phyloP scores from a whole-genome alignment of 2,888 invertebrate genomes.

The Electrophaes corylata region DNA sequence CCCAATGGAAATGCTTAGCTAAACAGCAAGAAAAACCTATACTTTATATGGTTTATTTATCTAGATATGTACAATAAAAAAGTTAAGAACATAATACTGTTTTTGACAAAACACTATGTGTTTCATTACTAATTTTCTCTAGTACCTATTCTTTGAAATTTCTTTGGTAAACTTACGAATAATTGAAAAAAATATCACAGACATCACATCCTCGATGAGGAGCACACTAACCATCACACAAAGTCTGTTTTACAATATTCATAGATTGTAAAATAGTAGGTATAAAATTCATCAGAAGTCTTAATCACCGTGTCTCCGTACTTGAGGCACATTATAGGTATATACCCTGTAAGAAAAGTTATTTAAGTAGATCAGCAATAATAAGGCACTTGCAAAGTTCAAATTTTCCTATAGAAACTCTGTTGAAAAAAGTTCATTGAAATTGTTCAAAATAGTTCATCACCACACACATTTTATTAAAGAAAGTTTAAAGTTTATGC shows the following conservation, averaged over 20 bases:
- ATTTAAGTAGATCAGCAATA: neutral
- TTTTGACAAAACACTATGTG: slow-evolving; percentile 15
- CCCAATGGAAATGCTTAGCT: neutral
- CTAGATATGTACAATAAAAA: neutral
- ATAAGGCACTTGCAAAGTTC: slow-evolving; percentile 25
- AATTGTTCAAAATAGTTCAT: slow-evolving; percentile 63
- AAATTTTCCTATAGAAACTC: slow-evolving; percentile 19
- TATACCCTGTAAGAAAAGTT: slow-evolving; percentile 17
- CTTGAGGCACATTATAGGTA: slow-evolving; percentile 7
- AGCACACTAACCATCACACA: slow-evolving; percentile 36
- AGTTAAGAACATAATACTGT: neutral
- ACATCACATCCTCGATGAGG: slow-evolving; percentile 50
- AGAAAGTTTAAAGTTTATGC: slow-evolving; percentile 83
- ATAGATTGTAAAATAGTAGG: slow-evolving; percentile 15
- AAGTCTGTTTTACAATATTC: slow-evolving; percentile 8
- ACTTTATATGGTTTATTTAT: neutral
- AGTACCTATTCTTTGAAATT: slow-evolving; percentile 20
- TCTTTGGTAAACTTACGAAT: slow-evolving; percentile 38
- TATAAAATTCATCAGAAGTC: slow-evolving; percentile 3
- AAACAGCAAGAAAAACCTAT: neutral
- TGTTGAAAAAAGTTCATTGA: slow-evolving; percentile 25
- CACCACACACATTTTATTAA: slow-evolving; percentile 75
- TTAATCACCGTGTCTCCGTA: slow-evolving; percentile 12
- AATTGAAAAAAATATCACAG: slow-evolving; percentile 60
- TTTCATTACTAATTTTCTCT: neutral